phyloP scores from a whole-genome alignment of 1,140 invertebrate genomes.

The Oncopeltus fasciatus region DNA sequence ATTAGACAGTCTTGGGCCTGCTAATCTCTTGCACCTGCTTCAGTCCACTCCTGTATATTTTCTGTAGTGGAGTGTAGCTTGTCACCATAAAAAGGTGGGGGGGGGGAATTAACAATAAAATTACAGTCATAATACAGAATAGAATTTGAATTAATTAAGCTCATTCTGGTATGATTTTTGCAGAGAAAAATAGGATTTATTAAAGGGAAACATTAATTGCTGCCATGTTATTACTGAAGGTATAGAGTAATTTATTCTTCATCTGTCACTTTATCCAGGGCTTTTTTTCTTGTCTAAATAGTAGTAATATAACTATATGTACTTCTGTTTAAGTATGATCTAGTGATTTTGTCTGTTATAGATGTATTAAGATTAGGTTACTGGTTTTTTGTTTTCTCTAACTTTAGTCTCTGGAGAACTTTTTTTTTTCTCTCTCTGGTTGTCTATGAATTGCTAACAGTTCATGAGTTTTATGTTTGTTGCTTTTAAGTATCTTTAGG shows the following conservation, averaged over 20 bases:
- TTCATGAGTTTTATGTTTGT: not conserved
- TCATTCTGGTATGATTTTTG: not conserved
- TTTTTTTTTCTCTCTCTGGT: not conserved
- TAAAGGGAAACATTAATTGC: not conserved
- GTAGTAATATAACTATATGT: not conserved
- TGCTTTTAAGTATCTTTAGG: not conserved
- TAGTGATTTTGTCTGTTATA: not conserved
- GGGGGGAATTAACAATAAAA: too few species aligned
- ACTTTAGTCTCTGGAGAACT: not conserved
- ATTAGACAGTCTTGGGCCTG: too few species aligned
- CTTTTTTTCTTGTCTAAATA: not conserved
- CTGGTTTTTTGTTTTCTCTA: not conserved
- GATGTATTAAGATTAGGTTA: not conserved
- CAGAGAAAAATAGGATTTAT: not conserved
- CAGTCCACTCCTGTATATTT: too few species aligned
- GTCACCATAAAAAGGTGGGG: too few species aligned
- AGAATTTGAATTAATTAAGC: not conserved
- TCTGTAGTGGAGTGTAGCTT: too few species aligned
- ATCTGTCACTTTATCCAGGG: not conserved
- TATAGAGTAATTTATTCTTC: not conserved
- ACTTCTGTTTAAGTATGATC: not conserved
- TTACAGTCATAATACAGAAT: not conserved
- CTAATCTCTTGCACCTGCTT: too few species aligned
- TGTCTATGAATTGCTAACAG: not conserved
- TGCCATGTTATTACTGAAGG: not conserved